phyloP scores from a whole-genome alignment of 2,113 vertebrate species.

The Tenebrosternarchus preto region DNA sequence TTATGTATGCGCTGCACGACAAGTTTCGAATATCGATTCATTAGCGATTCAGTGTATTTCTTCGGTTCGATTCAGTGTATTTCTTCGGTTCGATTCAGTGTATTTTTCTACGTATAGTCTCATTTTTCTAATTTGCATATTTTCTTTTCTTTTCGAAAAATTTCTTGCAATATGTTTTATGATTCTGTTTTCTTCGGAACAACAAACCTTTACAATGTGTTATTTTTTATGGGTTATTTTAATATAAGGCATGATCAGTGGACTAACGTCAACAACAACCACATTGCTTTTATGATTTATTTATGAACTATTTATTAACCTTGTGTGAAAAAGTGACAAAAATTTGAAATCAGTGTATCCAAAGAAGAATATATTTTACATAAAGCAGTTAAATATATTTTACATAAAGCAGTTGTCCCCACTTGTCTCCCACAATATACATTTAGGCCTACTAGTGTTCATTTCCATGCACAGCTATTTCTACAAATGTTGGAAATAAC shows the following conservation, averaged over 20 bases:
- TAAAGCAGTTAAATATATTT: constrained; percentile 65
- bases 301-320: constrained; percentile 62
- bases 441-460: constrained; percentile 6
- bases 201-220: too few relatives aligned
- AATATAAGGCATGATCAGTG: neutral
- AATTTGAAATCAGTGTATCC: constrained; percentile 63
- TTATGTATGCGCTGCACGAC: too few relatives aligned
- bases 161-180: too few relatives aligned
- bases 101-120: too few relatives aligned
- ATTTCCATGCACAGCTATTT: constrained; percentile 47
- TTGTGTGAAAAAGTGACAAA: constrained; percentile 70
- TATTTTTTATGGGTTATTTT: neutral
- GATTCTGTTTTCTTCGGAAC: too few relatives aligned
- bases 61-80: too few relatives aligned
- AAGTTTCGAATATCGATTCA: too few relatives aligned
- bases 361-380: constrained; percentile 68
- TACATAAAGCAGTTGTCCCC: constrained; percentile 59
- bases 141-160: too few relatives aligned
- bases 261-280: neutral
- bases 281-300: constrained; percentile 50
- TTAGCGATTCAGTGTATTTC: too few relatives aligned
- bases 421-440: constrained; percentile 21
- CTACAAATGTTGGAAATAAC: constrained; percentile 28
- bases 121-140: too few relatives aligned
- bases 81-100: too few relatives aligned